phyloP scores from a whole-genome alignment of 2,797 vertebrate genomes.

The Chrysocyon brachyurus region DNA sequence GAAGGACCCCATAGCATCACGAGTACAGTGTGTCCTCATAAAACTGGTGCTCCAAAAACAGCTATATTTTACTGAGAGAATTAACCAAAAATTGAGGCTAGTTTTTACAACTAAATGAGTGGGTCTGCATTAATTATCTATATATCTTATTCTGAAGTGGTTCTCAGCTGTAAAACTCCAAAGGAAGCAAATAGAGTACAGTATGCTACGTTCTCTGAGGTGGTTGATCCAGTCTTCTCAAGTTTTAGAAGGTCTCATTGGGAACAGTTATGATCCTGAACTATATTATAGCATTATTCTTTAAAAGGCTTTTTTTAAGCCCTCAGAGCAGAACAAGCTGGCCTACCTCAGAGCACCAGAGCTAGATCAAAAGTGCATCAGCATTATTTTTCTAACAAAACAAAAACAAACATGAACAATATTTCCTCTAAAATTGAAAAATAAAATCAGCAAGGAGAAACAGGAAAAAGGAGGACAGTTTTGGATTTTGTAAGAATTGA shows the following conservation, averaged over 20 bases:
- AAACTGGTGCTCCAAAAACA: constrained; percentile 72
- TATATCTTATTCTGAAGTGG: constrained; percentile 51
- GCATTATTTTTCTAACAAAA: constrained; percentile 38
- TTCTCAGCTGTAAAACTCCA: constrained; percentile 47
- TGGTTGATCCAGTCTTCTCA: background rate
- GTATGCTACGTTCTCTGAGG: constrained; percentile 53
- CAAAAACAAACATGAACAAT: constrained; percentile 24
- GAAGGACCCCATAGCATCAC: constrained; percentile 53
- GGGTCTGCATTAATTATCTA: constrained; percentile 68
- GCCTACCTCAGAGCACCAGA: background rate
- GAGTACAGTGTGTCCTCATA: constrained; percentile 74
- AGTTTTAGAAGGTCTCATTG: constrained; percentile 55
- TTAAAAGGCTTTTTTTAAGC: constrained; percentile 65
- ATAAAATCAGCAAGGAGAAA: background rate
- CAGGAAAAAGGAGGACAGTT: background rate
- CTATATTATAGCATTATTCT: constrained; percentile 69
- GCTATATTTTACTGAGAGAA: constrained; percentile 60
- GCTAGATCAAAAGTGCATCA: constrained; percentile 45
- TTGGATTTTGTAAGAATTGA: constrained; percentile 50
- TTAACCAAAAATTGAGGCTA: constrained; percentile 56
- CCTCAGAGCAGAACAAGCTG: constrained; percentile 61
- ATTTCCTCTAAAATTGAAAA: constrained; percentile 58
- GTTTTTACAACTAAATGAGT: constrained; percentile 69
- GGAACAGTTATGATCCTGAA: constrained; percentile 35
- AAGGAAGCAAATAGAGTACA: constrained; percentile 50